Evolutionary conservation across 1,140 invertebrate species (phyloP).

Genomic region (Dendrolimus kikuchii): DNA sequence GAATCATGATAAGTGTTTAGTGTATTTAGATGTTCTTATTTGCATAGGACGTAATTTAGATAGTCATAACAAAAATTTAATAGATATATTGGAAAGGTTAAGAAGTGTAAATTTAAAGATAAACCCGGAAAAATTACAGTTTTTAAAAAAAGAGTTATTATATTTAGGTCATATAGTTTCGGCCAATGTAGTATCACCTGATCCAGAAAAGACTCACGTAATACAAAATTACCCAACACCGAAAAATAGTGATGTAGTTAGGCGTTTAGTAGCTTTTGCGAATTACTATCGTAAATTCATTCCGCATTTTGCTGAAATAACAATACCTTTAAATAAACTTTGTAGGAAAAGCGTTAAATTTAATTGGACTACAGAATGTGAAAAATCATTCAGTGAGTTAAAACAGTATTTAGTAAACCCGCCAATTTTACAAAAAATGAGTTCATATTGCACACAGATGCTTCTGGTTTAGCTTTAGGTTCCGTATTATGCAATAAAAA

Average conservation of each 20-base stretch:
- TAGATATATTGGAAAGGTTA: conserved; percentile 6
- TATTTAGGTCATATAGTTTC: conserved; percentile 9
- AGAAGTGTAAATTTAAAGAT: conserved; percentile 8
- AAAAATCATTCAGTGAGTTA: conserved; percentile 33
- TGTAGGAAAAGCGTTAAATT: conserved; percentile 5
- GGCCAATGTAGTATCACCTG: conserved; percentile 5
- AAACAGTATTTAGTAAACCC: conserved; percentile 21
- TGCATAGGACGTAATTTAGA: conserved; percentile 16
- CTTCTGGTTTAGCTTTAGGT: conserved; percentile 13
- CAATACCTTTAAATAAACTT: conserved; percentile 3
- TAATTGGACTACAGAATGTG: conserved; percentile 9
- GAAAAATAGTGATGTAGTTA: conserved; percentile 5
- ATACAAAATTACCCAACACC: conserved; percentile 8
- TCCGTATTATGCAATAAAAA: conserved; percentile 14
- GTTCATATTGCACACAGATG: conserved; percentile 13
- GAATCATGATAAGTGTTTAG: conserved; percentile 17
- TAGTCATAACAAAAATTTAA: conserved; percentile 12
- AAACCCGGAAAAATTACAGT: conserved; percentile 5
- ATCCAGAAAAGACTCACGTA: conserved; percentile 6
- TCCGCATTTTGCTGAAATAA: conserved; percentile 11
- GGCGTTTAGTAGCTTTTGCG: conserved; percentile 7
- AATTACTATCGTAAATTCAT: conserved; percentile 19
- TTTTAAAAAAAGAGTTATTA: conserved; percentile 6
- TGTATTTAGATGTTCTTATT: conserved; percentile 28
- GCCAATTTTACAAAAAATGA: conserved; percentile 22